These are phyloP conservation scores for Epirrhoe alternata DNA, from an alignment of 2,888 invertebrate genomes.

Conservation along the genomic window DNA sequence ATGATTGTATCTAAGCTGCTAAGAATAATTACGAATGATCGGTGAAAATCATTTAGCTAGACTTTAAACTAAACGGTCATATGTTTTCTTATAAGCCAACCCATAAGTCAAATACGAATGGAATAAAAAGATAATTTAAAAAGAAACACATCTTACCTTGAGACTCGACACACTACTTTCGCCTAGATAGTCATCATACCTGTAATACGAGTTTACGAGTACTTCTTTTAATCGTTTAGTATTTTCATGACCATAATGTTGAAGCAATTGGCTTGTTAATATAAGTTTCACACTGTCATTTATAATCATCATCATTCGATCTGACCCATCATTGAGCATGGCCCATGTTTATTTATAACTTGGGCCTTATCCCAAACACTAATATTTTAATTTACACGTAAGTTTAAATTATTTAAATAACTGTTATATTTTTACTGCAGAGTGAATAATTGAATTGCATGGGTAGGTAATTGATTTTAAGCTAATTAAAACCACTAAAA, in stretches of 20 bases:
- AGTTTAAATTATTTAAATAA: no score
- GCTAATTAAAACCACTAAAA: no score
- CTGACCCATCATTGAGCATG: no score
- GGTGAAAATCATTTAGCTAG: no score
- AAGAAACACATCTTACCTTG: neutral
- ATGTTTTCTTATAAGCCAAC: neutral
- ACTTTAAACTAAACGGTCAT: no score
- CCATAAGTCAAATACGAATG: neutral
- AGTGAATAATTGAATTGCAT: no score
- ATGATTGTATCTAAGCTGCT: conserved; percentile 11
- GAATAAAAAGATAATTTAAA: neutral
- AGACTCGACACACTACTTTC: conserved; percentile 12
- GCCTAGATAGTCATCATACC: conserved; percentile 10
- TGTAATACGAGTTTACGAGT: conserved; percentile 6
- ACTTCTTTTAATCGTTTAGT: conserved; percentile 2
- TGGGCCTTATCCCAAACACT: no score
- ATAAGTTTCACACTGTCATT: neutral
- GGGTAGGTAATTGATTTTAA: no score
- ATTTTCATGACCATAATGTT: neutral
- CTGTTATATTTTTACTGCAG: no score
- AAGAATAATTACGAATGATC: neutral
- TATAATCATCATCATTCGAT: neutral
- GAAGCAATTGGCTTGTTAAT: neutral
- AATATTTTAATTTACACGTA: no score
- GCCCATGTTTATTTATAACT: no score